Conservation (phyloP, 1,140 invertebrate species). For the Drosophila ambigua region DNA sequence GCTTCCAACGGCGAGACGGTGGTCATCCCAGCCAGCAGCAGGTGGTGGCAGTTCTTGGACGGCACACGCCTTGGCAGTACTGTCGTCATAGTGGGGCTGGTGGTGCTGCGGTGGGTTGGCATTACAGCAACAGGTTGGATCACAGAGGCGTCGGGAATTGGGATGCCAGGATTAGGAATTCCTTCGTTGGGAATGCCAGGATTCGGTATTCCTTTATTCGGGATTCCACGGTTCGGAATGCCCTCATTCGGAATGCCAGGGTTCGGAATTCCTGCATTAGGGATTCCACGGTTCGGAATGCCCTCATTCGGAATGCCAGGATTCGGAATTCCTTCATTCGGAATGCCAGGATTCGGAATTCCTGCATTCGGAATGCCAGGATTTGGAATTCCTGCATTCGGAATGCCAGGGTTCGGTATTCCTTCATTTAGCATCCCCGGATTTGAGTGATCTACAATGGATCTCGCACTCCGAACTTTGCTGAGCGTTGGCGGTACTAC, state of each 20-base stretch:
- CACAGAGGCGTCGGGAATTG: slow-evolving; percentile 44
- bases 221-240: slow-evolving; percentile 24
- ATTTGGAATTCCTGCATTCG: slow-evolving; percentile 32
- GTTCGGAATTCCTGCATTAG: slow-evolving; percentile 37
- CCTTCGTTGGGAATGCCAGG: slow-evolving; percentile 34
- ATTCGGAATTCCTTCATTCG: slow-evolving; percentile 37
- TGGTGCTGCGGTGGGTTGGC: slow-evolving; percentile 27
- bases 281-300: slow-evolving; percentile 34
- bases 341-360: slow-evolving; percentile 27
- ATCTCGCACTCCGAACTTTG: slow-evolving; percentile 41
- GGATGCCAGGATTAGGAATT: slow-evolving; percentile 47
- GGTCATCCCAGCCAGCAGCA: slow-evolving; percentile 37
- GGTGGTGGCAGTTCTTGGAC: slow-evolving; percentile 53
- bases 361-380: slow-evolving; percentile 42
- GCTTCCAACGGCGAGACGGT: slow-evolving; percentile 13
- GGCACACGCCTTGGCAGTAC: slow-evolving; percentile 26
- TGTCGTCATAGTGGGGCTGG: slow-evolving; percentile 2
- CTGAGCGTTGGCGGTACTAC: slow-evolving; percentile 44
- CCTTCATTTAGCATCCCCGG: slow-evolving; percentile 17
- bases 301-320: slow-evolving; percentile 28
- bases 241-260: slow-evolving; percentile 30
- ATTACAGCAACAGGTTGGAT: slow-evolving; percentile 23
- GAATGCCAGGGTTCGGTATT: slow-evolving; percentile 25
- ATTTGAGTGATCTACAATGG: slow-evolving; percentile 23
- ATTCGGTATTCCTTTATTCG: slow-evolving; percentile 18